phyloP scores from a whole-genome alignment of 2,888 invertebrate species.

The Cephonodes hylas region DNA sequence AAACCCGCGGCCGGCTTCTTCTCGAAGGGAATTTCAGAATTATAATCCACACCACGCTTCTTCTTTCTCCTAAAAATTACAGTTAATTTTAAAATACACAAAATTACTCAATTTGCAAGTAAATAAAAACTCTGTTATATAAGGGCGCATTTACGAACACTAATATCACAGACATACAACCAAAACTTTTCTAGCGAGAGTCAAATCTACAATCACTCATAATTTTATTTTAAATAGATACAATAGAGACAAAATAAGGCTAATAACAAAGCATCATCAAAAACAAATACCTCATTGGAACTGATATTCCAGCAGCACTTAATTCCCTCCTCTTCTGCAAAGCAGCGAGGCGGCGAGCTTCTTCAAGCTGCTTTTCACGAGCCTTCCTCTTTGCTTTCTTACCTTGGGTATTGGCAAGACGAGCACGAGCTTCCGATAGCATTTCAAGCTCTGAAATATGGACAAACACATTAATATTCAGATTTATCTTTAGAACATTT shows the following conservation, averaged over 20 bases:
- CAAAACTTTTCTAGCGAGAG: no score
- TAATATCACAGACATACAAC: no score
- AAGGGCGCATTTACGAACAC: no score
- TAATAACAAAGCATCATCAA: not conserved
- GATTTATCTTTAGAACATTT: not conserved
- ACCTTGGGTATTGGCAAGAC: slow-evolving; percentile 99
- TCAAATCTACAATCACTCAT: no score
- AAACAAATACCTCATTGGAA: slow-evolving; percentile 61
- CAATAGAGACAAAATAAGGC: not conserved
- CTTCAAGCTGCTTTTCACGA: slow-evolving; percentile 98
- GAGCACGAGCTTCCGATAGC: slow-evolving; percentile 98
- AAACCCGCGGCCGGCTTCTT: slow-evolving; percentile 96
- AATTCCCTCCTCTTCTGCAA: slow-evolving; percentile 98
- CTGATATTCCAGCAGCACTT: slow-evolving; percentile 95
- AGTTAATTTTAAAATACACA: no score
- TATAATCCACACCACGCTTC: slow-evolving; percentile 97
- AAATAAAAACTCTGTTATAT: no score
- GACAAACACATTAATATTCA: not conserved
- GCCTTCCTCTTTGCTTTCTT: slow-evolving; percentile 96
- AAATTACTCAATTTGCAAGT: no score
- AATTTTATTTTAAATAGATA: slow-evolving; percentile 19
- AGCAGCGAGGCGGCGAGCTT: slow-evolving; percentile 97
- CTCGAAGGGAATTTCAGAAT: slow-evolving; percentile 98
- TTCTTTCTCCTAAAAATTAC: slow-evolving; percentile 86
- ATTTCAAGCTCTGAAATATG: slow-evolving; percentile 92